Conservation (phyloP, 2,113 vertebrate species). For the Vidua macroura region DNA sequence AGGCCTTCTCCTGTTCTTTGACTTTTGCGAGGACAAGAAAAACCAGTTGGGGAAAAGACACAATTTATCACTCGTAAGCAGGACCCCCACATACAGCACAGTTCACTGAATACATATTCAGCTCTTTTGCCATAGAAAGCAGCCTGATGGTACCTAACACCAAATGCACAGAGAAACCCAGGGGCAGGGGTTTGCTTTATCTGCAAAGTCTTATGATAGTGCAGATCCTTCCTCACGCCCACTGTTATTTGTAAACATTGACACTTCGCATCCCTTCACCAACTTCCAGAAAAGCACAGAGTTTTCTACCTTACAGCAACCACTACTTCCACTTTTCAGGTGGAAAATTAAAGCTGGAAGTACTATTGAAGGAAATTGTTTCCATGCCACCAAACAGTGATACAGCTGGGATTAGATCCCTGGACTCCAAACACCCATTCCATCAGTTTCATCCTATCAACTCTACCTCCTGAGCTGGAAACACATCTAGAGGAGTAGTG, state of each 20-base stretch:
- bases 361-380: not conserved
- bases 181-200: not conserved
- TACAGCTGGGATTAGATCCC: not conserved
- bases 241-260: not conserved
- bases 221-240: not conserved
- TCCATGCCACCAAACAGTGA: not conserved
- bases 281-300: not conserved
- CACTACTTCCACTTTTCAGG: not conserved
- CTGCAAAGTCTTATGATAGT: not conserved
- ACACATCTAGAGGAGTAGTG: not conserved
- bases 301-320: not conserved
- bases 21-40: not conserved
- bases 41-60: not conserved
- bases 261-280: not conserved
- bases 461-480: not conserved
- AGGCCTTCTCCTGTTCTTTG: not conserved
- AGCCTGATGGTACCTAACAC: not conserved
- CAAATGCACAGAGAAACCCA: not conserved
- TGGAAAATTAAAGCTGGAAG: slow-evolving; percentile 23
- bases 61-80: not conserved
- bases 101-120: not conserved
- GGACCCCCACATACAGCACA: not conserved
- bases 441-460: not conserved
- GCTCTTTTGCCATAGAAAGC: not conserved
- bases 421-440: not conserved